Conservation (phyloP, 2,113 vertebrate species). For the Campylorhamphus procurvoides region DNA sequence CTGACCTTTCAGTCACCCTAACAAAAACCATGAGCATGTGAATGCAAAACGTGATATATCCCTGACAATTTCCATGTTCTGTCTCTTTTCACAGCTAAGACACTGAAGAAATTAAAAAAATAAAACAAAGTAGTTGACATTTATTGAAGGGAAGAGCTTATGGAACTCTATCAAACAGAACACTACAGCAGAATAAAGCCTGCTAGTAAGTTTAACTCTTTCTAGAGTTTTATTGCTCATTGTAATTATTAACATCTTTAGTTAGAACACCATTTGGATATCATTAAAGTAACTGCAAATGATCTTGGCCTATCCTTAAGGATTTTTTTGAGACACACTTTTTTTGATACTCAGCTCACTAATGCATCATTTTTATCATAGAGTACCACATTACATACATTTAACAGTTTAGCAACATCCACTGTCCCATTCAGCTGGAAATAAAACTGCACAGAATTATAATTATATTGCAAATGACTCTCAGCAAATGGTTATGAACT, state of each 20-base stretch:
- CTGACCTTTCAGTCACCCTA: conserved; percentile 7
- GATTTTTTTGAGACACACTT: neutral
- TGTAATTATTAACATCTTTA: conserved; percentile 24
- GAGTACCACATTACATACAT: neutral
- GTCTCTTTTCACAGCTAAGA: conserved; percentile 29
- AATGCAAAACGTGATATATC: conserved; percentile 15
- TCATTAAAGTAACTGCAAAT: conserved; percentile 17
- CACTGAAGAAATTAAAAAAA: conserved; percentile 2
- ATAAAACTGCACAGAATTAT: neutral
- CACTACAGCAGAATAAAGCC: neutral
- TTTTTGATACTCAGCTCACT: neutral
- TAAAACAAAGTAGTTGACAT: conserved; percentile 10
- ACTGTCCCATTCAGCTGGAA: neutral
- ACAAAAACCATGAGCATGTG: neutral
- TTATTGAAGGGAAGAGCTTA: conserved; percentile 40
- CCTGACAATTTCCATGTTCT: neutral
- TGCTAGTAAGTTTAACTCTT: conserved; percentile 17
- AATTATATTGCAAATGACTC: neutral
- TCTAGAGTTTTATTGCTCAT: neutral
- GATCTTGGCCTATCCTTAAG: neutral
- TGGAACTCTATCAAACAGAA: conserved; percentile 13
- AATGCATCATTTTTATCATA: neutral
- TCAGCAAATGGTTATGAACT: neutral
- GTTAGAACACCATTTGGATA: conserved; percentile 13
- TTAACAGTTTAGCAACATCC: neutral